Percentiles rank a stretch among this genome's conserved stretches.
These are phyloP conservation scores for Polia nebulosa DNA, from an alignment of 2,888 invertebrate species.

Conservation along the genomic window DNA sequence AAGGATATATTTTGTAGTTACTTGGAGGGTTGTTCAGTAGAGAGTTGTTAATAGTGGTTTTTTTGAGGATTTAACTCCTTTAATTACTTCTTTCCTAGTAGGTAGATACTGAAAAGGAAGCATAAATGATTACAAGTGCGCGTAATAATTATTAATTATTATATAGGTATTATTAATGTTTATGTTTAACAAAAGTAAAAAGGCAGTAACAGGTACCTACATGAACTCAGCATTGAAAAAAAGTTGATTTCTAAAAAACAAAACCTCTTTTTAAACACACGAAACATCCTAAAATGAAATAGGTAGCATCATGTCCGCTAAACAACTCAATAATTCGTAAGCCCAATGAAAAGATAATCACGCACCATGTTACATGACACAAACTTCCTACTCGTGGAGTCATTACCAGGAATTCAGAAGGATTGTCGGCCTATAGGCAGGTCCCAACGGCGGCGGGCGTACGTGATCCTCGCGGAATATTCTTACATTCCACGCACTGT, in stretches of 20 bases:
- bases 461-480: conserved; percentile 60
- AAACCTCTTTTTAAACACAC: not conserved
- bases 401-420: conserved; percentile 58
- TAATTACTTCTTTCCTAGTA: not conserved
- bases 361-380: conserved; percentile 41
- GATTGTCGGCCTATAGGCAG: conserved; percentile 52
- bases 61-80: conserved; percentile 3
- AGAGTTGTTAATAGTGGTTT: not conserved
- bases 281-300: not conserved
- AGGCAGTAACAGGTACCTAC: no score
- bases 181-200: no score
- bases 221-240: no score
- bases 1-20: not conserved
- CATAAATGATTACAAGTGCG: no score
- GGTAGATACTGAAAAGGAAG: not conserved
- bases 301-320: not conserved
- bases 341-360: conserved; percentile 54
- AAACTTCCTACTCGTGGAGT: conserved; percentile 58
- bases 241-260: not conserved
- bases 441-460: conserved; percentile 50
- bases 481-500: conserved; percentile 48
- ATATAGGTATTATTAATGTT: no score
- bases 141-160: no score
- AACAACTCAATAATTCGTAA: conserved; percentile 25
- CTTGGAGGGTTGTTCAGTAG: not conserved